Base-by-base conservation (phyloP, 1,140 invertebrate genomes). In the Nomia melanderi region DNA sequence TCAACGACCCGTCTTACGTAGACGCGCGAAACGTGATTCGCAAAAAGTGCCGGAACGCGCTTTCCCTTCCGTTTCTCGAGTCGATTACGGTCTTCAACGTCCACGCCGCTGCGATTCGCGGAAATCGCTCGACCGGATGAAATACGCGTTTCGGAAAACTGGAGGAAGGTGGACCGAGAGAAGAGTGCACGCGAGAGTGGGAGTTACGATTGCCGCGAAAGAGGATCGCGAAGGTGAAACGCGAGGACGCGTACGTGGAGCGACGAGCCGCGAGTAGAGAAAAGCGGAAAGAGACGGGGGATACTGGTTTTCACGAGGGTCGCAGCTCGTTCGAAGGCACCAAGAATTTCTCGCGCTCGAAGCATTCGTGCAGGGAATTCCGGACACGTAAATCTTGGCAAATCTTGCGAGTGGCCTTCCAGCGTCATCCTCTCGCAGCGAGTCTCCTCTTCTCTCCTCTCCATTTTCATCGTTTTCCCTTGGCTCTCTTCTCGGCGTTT, bases 381-480 rank as follows among this genome's bases (percentile, higher is more conserved):
- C 82, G 82, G 60, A 72, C 82, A 84, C 82, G 82, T 84, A 83
- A 83, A 84, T 80, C 82, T 84, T 83, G 77, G 82, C 82, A 84
- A 83, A 84, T 83, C 81, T 84, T 79, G 78, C 82, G 72, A 79
- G 78, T 71, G 67, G 77, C 69, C 72, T 69, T 64, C 64, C 36
- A 31, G 14, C 27, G n/a, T 27, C 41, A 39, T 60, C 33, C 36
- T 27, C 12, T n/a, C 57, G 2, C 47, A 50, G 47, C 47, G 14
- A 17, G 41, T 44, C 41, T 44, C 20, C 47, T n/a, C 6, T 12
- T 12, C 36, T 23, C 11, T 56, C 0, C 36, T 20, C 64, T 23
- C 59, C 33, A 11, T 63, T 63, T 60, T 47, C 36, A 25, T 20
- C 29, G 27, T 59, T 59, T 31, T 23, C 33, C 11, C 53, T 44